Percentiles rank a stretch among this genome's conserved stretches.
phyloP scores from a whole-genome alignment of 1,140 invertebrate species.

The Lucilia sericata region DNA sequence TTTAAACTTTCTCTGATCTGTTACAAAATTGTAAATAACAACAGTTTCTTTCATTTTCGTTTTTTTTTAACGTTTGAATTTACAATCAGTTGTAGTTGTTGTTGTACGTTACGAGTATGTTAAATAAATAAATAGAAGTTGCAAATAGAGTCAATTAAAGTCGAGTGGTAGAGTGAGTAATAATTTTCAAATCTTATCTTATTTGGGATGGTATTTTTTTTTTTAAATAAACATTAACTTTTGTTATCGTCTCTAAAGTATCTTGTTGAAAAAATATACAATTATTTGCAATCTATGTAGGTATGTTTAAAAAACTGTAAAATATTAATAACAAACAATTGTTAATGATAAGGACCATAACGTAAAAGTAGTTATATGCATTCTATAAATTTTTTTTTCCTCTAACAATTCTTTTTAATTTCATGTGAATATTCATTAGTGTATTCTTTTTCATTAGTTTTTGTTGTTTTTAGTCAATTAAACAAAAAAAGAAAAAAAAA shows the following conservation, averaged over 20 bases:
- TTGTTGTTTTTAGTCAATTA: background rate
- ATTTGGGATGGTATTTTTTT: background rate
- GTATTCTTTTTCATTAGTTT: slow-evolving; percentile 10
- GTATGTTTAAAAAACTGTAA: too few relatives aligned
- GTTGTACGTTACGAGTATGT: too few relatives aligned
- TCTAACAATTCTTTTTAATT: background rate
- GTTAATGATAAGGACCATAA: background rate
- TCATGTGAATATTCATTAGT: slow-evolving; percentile 1
- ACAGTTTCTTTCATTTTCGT: too few relatives aligned
- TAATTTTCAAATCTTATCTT: background rate
- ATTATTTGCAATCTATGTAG: background rate
- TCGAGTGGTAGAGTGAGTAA: background rate
- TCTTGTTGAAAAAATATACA: background rate
- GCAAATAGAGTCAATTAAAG: background rate
- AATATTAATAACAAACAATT: background rate
- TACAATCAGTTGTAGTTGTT: too few relatives aligned
- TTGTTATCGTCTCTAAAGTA: background rate
- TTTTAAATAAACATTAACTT: background rate
- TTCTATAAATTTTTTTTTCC: background rate
- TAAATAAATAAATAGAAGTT: too few relatives aligned
- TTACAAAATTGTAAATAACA: too few relatives aligned
- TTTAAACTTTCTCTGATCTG: background rate
- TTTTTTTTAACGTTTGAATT: too few relatives aligned
- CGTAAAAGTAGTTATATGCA: background rate
- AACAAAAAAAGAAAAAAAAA: slow-evolving; percentile 4